phyloP scores from a whole-genome alignment of 1,140 invertebrate species.

The Lepidotrigona ventralis region DNA sequence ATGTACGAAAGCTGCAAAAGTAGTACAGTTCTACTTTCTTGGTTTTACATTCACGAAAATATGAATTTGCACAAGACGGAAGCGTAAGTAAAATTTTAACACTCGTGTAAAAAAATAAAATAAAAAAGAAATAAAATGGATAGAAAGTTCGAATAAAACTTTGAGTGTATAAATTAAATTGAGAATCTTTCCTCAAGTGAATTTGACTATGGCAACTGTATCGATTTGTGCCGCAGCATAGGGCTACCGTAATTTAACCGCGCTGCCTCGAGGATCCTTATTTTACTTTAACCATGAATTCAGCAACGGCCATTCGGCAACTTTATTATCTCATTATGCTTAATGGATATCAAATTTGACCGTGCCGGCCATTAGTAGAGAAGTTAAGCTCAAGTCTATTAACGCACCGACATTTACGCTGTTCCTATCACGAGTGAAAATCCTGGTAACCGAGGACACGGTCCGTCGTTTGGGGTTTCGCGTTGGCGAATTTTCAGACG shows the following conservation, averaged over 20 bases:
- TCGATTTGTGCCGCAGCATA: no score
- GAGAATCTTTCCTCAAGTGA: background rate
- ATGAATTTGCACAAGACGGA: no score
- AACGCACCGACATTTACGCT: slow-evolving; percentile 47
- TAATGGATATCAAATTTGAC: slow-evolving; percentile 53
- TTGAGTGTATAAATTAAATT: background rate
- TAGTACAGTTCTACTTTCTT: no score
- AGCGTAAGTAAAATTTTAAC: no score
- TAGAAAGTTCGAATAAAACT: background rate
- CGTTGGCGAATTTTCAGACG: slow-evolving; percentile 47
- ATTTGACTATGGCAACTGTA: no score
- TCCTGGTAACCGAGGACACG: slow-evolving; percentile 48
- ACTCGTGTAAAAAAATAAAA: no score
- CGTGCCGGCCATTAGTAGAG: slow-evolving; percentile 38
- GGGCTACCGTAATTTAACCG: background rate
- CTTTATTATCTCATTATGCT: slow-evolving; percentile 51
- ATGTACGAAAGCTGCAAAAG: no score
- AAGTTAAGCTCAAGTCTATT: slow-evolving; percentile 43
- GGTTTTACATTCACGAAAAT: no score
- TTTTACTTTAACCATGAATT: slow-evolving; percentile 31
- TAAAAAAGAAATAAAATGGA: no score
- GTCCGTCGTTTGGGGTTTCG: slow-evolving; percentile 41
- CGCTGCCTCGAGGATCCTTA: slow-evolving; percentile 11
- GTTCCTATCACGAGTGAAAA: slow-evolving; percentile 47
- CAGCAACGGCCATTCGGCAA: slow-evolving; percentile 33